Conservation (phyloP, 2,113 vertebrate species). For the Oreochromis niloticus region DNA sequence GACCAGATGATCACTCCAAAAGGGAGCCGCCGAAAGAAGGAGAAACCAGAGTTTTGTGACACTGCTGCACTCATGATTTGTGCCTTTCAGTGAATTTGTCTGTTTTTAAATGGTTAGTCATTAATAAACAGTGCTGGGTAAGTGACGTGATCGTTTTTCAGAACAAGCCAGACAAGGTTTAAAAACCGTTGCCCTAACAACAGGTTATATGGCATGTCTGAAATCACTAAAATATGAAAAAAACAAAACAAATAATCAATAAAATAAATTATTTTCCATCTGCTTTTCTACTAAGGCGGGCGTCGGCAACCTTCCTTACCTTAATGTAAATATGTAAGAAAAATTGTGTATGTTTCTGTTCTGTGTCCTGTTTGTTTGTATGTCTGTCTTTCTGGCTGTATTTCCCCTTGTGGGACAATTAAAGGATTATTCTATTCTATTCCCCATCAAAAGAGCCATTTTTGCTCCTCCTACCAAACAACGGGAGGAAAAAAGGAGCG, state of each 20-base stretch:
- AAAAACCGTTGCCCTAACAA: background rate
- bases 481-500: background rate
- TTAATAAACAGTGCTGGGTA: background rate
- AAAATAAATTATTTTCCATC: background rate
- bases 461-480: background rate
- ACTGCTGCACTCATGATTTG: background rate
- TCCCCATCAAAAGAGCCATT: background rate
- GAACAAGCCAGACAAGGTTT: background rate
- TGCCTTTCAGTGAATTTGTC: background rate
- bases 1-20: background rate
- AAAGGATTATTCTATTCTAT: too few species aligned
- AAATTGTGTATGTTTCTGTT: too few species aligned
- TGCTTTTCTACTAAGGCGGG: rapidly evolving
- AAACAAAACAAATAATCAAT: rapidly evolving
- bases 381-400: too few species aligned
- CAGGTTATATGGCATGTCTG: background rate
- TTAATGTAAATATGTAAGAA: too few species aligned
- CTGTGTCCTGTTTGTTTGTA: too few species aligned
- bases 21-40: background rate
- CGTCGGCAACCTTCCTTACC: background rate
- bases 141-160: background rate
- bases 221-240: background rate
- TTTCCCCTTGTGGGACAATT: too few species aligned
- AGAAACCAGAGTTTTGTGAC: rapidly evolving
- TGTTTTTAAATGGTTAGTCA: background rate